Conservation (phyloP, 1,140 invertebrate species). For the Asbolus verrucosus region DNA sequence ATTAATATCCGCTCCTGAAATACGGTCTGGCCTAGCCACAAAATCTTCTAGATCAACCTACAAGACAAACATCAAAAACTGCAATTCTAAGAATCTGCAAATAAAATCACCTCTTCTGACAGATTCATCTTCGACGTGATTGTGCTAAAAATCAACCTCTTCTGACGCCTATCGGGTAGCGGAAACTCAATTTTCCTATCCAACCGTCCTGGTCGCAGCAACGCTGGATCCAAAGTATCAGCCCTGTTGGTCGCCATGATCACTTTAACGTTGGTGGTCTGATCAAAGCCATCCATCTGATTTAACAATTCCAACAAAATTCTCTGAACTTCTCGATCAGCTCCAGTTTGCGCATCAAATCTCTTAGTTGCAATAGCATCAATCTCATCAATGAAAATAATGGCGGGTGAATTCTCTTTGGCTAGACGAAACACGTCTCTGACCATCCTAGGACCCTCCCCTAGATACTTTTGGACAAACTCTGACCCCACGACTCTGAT, state of each 20-base stretch:
- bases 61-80: slow-evolving; percentile 26
- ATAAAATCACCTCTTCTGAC: slow-evolving; percentile 84
- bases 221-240: slow-evolving; percentile 97
- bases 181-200: slow-evolving; percentile 99
- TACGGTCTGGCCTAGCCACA: slow-evolving; percentile 97
- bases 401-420: slow-evolving; percentile 99
- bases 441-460: slow-evolving; percentile 99
- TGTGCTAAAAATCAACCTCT: slow-evolving; percentile 97
- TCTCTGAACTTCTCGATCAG: slow-evolving; percentile 98
- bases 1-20: slow-evolving; percentile 99
- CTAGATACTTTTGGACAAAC: slow-evolving; percentile 99
- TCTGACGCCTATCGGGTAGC: slow-evolving; percentile 96
- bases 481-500: slow-evolving; percentile 99
- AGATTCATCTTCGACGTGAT: slow-evolving; percentile 99
- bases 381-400: slow-evolving; percentile 99
- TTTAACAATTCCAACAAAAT: slow-evolving; percentile 97
- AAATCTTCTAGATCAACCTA: slow-evolving; percentile 97
- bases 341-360: slow-evolving; percentile 99
- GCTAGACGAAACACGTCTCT: slow-evolving; percentile 98
- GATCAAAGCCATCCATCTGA: slow-evolving; percentile 99
- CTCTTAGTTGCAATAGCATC: slow-evolving; percentile 99
- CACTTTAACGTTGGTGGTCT: slow-evolving; percentile 99
- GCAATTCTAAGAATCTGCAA: background rate
- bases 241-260: slow-evolving; percentile 99
- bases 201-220: slow-evolving; percentile 95